Evolutionary conservation across 2,113 vertebrate genomes (phyloP).

Genomic region (Alethe diademata): DNA sequence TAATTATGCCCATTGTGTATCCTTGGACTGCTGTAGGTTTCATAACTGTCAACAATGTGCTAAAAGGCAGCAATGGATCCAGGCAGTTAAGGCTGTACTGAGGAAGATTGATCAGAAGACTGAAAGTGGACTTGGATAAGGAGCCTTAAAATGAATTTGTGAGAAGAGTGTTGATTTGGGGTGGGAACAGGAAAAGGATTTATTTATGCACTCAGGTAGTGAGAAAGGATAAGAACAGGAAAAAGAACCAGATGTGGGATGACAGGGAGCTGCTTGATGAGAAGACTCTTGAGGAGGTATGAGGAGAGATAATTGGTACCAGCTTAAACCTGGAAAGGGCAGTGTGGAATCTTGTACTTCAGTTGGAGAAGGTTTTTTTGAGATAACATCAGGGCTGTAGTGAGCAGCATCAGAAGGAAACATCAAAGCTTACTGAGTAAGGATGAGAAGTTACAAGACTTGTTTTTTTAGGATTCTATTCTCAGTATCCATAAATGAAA

Average conservation of each 20-base stretch:
- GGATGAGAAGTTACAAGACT: background rate
- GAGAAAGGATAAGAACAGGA: background rate
- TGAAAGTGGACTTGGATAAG: background rate
- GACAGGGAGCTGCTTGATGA: background rate
- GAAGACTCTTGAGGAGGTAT: background rate
- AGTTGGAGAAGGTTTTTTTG: background rate
- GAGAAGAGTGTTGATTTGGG: background rate
- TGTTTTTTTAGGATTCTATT: background rate
- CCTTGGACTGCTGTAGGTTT: background rate
- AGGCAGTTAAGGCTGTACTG: background rate
- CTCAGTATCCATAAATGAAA: background rate
- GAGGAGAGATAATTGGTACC: background rate
- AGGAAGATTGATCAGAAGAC: background rate
- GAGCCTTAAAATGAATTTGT: background rate
- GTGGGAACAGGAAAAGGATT: background rate
- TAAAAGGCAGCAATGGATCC: background rate
- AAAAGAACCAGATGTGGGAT: background rate
- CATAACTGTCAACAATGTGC: background rate
- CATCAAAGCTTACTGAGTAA: background rate
- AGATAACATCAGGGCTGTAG: background rate
- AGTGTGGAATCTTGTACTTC: background rate
- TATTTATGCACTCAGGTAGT: background rate
- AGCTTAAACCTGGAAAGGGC: background rate
- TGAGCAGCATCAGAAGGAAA: background rate
- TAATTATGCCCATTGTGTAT: background rate